Conservation (phyloP, 2,888 invertebrate species). For the Congeria kusceri region DNA sequence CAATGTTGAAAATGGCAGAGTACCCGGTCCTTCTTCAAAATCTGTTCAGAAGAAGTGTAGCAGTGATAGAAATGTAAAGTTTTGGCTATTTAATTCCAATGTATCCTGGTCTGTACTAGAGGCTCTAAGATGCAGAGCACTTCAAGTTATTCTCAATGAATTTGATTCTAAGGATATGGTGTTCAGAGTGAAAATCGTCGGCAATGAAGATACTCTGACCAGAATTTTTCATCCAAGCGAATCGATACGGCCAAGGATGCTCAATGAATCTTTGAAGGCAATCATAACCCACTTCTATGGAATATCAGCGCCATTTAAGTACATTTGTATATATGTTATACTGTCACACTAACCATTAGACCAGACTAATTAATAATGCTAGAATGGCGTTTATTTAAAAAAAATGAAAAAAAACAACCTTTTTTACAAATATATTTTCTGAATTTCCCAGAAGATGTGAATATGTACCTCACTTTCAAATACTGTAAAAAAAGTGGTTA, state of each 20-base stretch:
- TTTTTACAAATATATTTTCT: too few species aligned
- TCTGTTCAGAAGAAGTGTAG: background rate
- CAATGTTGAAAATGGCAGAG: slow-evolving; percentile 62
- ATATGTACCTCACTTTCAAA: too few species aligned
- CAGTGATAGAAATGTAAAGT: slow-evolving; percentile 49
- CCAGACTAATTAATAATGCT: too few species aligned
- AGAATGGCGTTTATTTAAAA: too few species aligned
- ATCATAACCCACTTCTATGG: slow-evolving; percentile 76
- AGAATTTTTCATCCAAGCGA: slow-evolving; percentile 74
- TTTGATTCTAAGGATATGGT: slow-evolving; percentile 51
- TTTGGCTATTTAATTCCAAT: slow-evolving; percentile 71
- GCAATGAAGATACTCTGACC: slow-evolving; percentile 62
- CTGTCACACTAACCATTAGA: too few species aligned
- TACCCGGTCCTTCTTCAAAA: background rate
- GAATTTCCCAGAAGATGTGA: too few species aligned
- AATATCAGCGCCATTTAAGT: slow-evolving; percentile 53
- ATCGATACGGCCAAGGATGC: slow-evolving; percentile 62
- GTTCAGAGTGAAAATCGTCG: slow-evolving; percentile 67
- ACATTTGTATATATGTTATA: background rate
- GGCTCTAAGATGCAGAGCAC: slow-evolving; percentile 64
- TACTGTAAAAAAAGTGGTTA: too few species aligned
- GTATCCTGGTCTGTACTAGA: slow-evolving; percentile 58
- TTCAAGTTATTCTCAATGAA: slow-evolving; percentile 61
- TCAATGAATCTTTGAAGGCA: slow-evolving; percentile 61
- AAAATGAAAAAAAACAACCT: too few species aligned